Evolutionary conservation across 1,140 invertebrate genomes (phyloP).

Genomic region (Drosophila lini): DNA sequence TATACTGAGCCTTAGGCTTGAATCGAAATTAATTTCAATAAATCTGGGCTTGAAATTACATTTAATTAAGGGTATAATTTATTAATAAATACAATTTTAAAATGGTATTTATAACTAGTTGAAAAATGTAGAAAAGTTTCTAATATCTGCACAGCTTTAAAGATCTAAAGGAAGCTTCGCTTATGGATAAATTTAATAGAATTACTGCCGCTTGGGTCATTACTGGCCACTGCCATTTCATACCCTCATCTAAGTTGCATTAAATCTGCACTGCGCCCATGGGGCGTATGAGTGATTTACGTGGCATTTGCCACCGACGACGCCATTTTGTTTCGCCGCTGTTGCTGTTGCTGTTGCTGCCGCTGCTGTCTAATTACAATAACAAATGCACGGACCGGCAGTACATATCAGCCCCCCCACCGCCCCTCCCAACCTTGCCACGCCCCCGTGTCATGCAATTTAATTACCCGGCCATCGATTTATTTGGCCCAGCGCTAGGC

Average conservation of each 20-base stretch:
- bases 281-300: constrained; percentile 72
- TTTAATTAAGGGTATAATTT: not conserved
- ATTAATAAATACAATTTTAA: no score
- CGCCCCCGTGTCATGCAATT: constrained; percentile 67
- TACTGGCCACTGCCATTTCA: constrained; percentile 4
- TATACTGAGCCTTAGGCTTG: not conserved
- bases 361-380: constrained; percentile 70
- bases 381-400: constrained; percentile 61
- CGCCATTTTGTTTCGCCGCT: constrained; percentile 69
- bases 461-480: constrained; percentile 80
- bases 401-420: not conserved
- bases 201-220: constrained; percentile 16
- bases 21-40: not conserved
- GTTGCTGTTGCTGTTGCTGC: constrained; percentile 2
- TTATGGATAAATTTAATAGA: constrained; percentile 13
- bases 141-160: not conserved
- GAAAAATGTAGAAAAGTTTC: not conserved
- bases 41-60: not conserved
- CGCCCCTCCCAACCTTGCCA: not conserved
- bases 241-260: constrained; percentile 26
- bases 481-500: constrained; percentile 72
- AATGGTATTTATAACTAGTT: no score
- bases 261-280: constrained; percentile 35
- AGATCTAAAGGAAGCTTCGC: not conserved
- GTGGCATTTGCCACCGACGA: constrained; percentile 38